Base-by-base conservation (phyloP, 1,140 invertebrate genomes). In the Sitodiplosis mosellana region DNA sequence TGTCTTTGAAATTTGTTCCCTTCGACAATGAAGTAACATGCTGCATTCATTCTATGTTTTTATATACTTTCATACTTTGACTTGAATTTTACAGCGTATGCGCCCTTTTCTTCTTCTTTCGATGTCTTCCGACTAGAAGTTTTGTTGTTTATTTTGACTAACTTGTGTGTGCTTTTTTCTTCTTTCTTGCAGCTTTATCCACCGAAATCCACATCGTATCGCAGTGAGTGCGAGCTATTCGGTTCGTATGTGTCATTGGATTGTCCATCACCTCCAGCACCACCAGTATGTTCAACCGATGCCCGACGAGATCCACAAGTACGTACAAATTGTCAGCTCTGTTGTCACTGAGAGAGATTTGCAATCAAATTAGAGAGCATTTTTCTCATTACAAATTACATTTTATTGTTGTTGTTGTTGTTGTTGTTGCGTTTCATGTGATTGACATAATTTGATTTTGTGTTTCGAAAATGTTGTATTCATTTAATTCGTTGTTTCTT, bases 251-350 rank as follows among this genome's bases (percentile, higher is more conserved):
- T 37, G 19, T 53, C 52, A 8, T 36, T 53, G 3, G 52, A 53
- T n/a, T 53, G 52, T 53, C 52, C 52, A n/a, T 53, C 52, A 21
- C 52, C 52, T 15, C 52, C 52, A 3, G 52, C 41, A 6, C 52
- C 52, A 15, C 52, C 52, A 38, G 33, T 20, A 21, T 49, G 43
- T 37, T 19, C 48, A 22, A 27, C 47, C 19, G 52, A 53, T 17
- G 20, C 48, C 2, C 21, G 45, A 38, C 37, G 49, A 3, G 52
- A 53, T 49, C 52, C 52, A 20, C 51, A 52, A 46, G 51, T 52
- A 48, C 5, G 40, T 43, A 40, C 14, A 40, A 40, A 40, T 18
- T n/a, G 37, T 14, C 6, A 40, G 34, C 34, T 40, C 10, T 27
- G 27, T 27, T 27, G 27, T 27, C n/a, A n/a, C n/a, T n/a, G n/a